Evolutionary conservation across 2,113 vertebrate species (phyloP), one percentile per base, ranked within the genome.

Genomic region (Grallaria varia): DNA sequence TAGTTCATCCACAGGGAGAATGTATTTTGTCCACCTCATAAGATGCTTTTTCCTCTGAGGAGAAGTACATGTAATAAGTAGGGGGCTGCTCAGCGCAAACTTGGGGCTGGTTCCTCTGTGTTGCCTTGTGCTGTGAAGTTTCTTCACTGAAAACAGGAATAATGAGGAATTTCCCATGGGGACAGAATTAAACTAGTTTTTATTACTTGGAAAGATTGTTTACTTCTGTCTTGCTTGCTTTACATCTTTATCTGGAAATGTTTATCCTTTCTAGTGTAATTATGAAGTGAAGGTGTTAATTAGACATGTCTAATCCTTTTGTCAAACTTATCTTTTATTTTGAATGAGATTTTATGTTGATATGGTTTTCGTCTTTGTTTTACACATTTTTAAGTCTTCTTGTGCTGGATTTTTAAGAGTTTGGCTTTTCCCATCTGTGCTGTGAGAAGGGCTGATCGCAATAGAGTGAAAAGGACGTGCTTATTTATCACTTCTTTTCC

Each of bases 281-380:
- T 89, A 71, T 17, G 64, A 84, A 77, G 21, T 23, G 45, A 92
- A 90, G n/a, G 31, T 87, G 33, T 42, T 94, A 42, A 63, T 96
- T 94, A 96, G 50, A 87, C 22, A 4, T 11, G 9, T 60, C 33
- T 89, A 87, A 94, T 89, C 44, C 62, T 66, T 91, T 81, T 87
- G 72, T 89, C 68, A 78, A 22, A 73, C 50, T 80, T 71, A 33
- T 53, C 20, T 73, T 60, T 78, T 28, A 31, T 90, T 93, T 56
- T 42, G n/a, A 90, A 50, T 58, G 30, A 74, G n/a, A 77, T 66
- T 80, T 89, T 83, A 23, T 33, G 23, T 16, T 40, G 8, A 24
- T 30, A 8, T 16, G 13, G 24, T 80, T 87, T 85, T 56, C 20
- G 33, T 63, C 60, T 79, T 79, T 60, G 37, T 85, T 76, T 77